Evolutionary conservation across 2,888 invertebrate genomes (phyloP).

Genomic region (Chymomyza procnemis): DNA sequence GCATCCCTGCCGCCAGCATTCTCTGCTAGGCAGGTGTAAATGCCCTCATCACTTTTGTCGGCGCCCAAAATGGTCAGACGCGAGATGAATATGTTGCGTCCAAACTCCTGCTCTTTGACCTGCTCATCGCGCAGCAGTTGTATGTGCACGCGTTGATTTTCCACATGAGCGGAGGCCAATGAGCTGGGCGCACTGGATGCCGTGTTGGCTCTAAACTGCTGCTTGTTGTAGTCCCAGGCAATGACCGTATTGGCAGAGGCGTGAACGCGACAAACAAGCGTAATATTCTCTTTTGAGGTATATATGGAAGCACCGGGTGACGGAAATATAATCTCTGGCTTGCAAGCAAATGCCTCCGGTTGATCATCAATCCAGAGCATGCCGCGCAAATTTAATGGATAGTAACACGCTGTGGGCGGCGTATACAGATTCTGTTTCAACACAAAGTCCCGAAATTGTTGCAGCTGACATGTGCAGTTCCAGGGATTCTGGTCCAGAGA

Average conservation of each 20-base stretch:
- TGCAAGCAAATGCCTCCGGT: slow-evolving; percentile 88
- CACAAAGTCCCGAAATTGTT: slow-evolving; percentile 88
- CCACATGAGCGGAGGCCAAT: slow-evolving; percentile 20
- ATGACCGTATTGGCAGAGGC: slow-evolving; percentile 88
- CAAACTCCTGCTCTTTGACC: slow-evolving; percentile 72
- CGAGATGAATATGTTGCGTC: slow-evolving; percentile 70
- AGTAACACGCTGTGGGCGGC: slow-evolving; percentile 85
- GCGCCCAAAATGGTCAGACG: slow-evolving; percentile 83
- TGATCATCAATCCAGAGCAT: slow-evolving; percentile 85
- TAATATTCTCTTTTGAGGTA: slow-evolving; percentile 84
- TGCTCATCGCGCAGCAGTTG: slow-evolving; percentile 74
- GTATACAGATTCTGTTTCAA: slow-evolving; percentile 87
- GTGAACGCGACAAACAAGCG: slow-evolving; percentile 86
- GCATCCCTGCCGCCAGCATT: slow-evolving; percentile 89
- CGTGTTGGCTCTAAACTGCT: slow-evolving; percentile 52
- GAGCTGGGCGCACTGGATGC: background rate
- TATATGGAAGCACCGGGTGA: slow-evolving; percentile 81
- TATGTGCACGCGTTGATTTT: slow-evolving; percentile 63
- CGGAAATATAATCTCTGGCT: slow-evolving; percentile 86
- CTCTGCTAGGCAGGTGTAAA: slow-evolving; percentile 88
- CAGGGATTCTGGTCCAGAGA: slow-evolving; percentile 90
- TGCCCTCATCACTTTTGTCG: slow-evolving; percentile 83
- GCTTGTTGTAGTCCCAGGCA: slow-evolving; percentile 84
- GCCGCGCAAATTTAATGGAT: slow-evolving; percentile 84
- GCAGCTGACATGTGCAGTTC: slow-evolving; percentile 91